Base-by-base conservation (phyloP, 2,888 invertebrate genomes). In the Cerceris ruficornis region DNA sequence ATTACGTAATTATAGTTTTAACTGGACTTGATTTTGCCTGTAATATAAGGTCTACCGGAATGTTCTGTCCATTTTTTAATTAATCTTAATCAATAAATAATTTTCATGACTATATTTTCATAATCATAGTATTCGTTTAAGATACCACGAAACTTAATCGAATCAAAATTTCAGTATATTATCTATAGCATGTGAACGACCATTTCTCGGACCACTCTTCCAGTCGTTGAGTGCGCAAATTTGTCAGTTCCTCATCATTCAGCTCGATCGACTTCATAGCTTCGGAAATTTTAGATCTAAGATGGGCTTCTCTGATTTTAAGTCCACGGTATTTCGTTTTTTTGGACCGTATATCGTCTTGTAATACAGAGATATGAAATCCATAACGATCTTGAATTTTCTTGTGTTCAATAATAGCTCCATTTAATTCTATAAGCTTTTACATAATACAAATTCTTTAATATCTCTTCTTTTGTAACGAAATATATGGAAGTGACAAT, bases 221-320 rank as follows among this genome's bases (percentile, higher is more conserved):
- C 2, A 7, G n/a, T 7, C 73, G 66, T 8, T 54, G 6, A 11
- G 0, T 28, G 42, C 15, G 50, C 1, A 69, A 68, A 55, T 59
- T 39, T 46, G 58, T 75, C 39, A 77, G 54, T 61, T 83, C 75
- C 5, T 83, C 57, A 15, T 81, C 57, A 8, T 57, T 66, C 7
- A 2, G 0, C 2, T 59, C n/a, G 7, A 59, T 9, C 2, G 49
- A 0, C 8, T 54, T 49, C 0, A 1, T 50, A 2, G 14, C 11
- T 13, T 54, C 9, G 7, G 28, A 43, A 28, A 73, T 15, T 4
- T 14, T 14, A 1, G 54, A n/a, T 17, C 72, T 66, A n/a, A 64
- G n/a, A 0, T 54, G 28, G 0, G 15, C 13, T 13, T 78, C 69
- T 0, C 4, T 57, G 7, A 57, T 65, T 13, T 42, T n/a, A 0